Base-by-base conservation (phyloP, 2,113 vertebrate genomes). In the Fulmarus glacialis region DNA sequence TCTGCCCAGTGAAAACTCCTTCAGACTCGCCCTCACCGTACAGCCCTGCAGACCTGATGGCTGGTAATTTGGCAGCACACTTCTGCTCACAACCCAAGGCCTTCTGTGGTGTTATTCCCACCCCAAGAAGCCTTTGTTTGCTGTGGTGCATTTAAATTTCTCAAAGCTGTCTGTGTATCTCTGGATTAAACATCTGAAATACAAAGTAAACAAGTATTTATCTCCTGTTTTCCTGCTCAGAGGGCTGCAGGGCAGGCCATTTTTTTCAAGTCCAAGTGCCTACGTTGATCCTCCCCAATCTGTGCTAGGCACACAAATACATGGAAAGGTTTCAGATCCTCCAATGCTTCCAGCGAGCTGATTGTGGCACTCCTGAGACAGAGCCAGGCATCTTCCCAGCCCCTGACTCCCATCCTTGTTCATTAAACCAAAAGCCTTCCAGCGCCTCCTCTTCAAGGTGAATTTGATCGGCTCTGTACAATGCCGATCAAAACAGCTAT, bases 231-330 rank as follows among this genome's bases (percentile, higher is more conserved):
- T 77, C 34, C 62, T 36, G n/a, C 29, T 59, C 43, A 38, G n/a
- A 40, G 32, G 55, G 26, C 20, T 91, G 30, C 24, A 42, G n/a
- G 71, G 18, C 53, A 43, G 23, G 34, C 20, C 9, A 7, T 27
- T n/a, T 36, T 53, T 64, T 30, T 26, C 26, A 43, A 68, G 43
- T 36, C 34, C 18, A 58, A 55, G n/a, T 36, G 26, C 43, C 52
- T 36, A 3, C 0, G 0, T 6, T 60, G 40, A 72, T 80, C 12
- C 23, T 52, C 40, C 19, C 45, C 12, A 45, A 26, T 34, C 34
- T 38, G 3, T 40, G 20, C 55, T 27, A 47, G 19, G 45, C 19
- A 29, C 22, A 24, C 63, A 42, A 58, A 26, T 11, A 45, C 9
- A 8, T 2, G 4, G 48, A 58, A 71, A 53, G 5, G 14, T 62